Evolutionary conservation across 1,140 invertebrate species (phyloP), one percentile per base, ranked within the genome.

Genomic region (Drosophila athabasca): DNA sequence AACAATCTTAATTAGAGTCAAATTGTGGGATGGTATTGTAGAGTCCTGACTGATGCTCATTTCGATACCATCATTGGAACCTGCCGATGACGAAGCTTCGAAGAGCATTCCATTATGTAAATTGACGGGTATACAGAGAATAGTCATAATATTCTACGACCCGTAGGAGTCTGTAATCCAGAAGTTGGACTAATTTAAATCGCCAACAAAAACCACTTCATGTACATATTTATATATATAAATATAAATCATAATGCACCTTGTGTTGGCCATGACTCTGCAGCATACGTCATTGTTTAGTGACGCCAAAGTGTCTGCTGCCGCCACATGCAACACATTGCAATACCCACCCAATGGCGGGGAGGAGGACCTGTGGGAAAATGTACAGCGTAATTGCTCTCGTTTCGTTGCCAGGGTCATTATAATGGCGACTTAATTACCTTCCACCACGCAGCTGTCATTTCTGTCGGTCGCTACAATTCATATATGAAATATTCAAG

Each of bases 361-460:
- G 17, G 17, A 19, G 17, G 17, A 19, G 44, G 44, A 26, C n/a
- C 31, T 35, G 62, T 31, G 45, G 31, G 46, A 44, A 26, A 22
- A 49, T 50, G 46, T 55, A 69, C 13, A 13, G 13, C 46, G 31
- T 17, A 39, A 64, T 48, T 43, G 71, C 45, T 26, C 67, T 43
- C 43, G 55, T 55, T 70, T 70, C 58, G 43, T 62, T 39, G 55
- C 69, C 80, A 79, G 39, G 75, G 75, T 69, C 75, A 62, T 79
- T 76, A 72, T 76, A 81, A 87, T 66, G 54, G 64, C 64, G 41
- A 48, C 51, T 48, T 87, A 85, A 85, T 85, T 83, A 85, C 76
- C 85, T 77, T 62, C 58, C 65, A 71, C 81, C 81, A 85, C 81
- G 82, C 77, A 87, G 73, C 82, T 85, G 82, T 85, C 78, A 81